Percentiles rank a stretch among this genome's conserved stretches.
Conservation (phyloP, 2,888 invertebrate species). For the Lampropteryx suffumata region DNA sequence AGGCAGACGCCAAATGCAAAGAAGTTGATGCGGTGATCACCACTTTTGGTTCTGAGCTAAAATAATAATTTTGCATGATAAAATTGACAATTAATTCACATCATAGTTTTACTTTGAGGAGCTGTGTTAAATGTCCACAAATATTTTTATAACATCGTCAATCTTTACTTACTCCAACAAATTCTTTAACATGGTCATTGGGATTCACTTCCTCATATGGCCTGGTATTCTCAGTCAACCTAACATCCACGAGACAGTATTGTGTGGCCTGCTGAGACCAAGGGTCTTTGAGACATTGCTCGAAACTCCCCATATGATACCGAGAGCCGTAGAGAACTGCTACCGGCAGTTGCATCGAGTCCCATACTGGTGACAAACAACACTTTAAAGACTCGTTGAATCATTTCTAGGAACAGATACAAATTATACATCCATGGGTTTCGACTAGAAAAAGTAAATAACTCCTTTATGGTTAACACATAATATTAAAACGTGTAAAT, state of each 20-base stretch:
- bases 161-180: slow-evolving; percentile 34
- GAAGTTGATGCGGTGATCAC: slow-evolving; percentile 1
- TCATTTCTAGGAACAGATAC: no score
- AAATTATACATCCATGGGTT: no score
- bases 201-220: slow-evolving; percentile 24
- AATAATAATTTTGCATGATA: not conserved
- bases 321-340: slow-evolving; percentile 34
- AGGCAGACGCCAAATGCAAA: slow-evolving; percentile 26
- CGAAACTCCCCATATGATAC: slow-evolving; percentile 34
- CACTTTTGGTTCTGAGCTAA: slow-evolving; percentile 14
- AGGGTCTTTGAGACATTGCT: slow-evolving; percentile 38
- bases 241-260: slow-evolving; percentile 35
- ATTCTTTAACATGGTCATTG: slow-evolving; percentile 21
- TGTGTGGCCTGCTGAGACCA: slow-evolving; percentile 35
- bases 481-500: no score
- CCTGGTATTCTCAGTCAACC: slow-evolving; percentile 17
- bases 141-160: no score
- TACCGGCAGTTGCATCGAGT: slow-evolving; percentile 37
- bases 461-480: no score
- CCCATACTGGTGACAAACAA: slow-evolving; percentile 34
- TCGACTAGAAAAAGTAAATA: no score
- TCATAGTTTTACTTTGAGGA: no score
- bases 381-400: no score
- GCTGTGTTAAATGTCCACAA: no score
- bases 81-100: no score